These are phyloP conservation scores for Myopa testacea DNA, from an alignment of 2,888 invertebrate genomes.

Conservation along the genomic window DNA sequence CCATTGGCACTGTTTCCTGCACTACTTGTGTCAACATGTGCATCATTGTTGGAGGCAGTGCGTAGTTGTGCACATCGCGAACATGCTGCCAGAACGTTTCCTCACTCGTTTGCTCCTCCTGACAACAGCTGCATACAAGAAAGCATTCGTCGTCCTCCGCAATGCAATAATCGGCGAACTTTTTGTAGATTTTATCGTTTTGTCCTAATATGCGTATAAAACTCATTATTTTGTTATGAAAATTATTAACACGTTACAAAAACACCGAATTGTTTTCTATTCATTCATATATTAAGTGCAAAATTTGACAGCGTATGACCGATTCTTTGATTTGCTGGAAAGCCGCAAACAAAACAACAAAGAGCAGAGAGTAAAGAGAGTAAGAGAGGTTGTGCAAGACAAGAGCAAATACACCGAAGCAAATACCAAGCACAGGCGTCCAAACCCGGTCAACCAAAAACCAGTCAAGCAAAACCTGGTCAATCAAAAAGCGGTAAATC, in stretches of 20 bases:
- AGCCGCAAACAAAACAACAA: no score
- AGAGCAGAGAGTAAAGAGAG: no score
- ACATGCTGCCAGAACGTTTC: constrained; percentile 40
- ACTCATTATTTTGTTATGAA: constrained; percentile 29
- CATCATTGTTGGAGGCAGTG: constrained; percentile 26
- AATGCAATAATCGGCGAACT: constrained; percentile 45
- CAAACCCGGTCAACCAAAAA: no score
- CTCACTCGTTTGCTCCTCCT: constrained; percentile 40
- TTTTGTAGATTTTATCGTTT: constrained; percentile 43
- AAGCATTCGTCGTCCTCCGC: constrained; percentile 40
- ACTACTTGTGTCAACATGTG: constrained; percentile 11
- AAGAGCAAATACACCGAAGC: no score
- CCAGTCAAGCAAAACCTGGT: no score
- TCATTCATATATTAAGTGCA: no score
- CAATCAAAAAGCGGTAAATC: no score
- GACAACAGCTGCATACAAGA: constrained; percentile 42
- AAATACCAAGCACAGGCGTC: no score
- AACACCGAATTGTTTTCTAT: no score
- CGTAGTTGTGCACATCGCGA: constrained; percentile 37
- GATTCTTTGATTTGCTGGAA: no score
- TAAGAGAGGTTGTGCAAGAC: no score
- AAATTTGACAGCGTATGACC: no score
- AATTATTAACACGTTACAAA: neutral
- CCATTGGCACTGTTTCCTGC: neutral
- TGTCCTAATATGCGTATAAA: constrained; percentile 42